These are phyloP conservation scores for Lates japonicus DNA, from an alignment of 2,797 vertebrate genomes.

Conservation along the genomic window DNA sequence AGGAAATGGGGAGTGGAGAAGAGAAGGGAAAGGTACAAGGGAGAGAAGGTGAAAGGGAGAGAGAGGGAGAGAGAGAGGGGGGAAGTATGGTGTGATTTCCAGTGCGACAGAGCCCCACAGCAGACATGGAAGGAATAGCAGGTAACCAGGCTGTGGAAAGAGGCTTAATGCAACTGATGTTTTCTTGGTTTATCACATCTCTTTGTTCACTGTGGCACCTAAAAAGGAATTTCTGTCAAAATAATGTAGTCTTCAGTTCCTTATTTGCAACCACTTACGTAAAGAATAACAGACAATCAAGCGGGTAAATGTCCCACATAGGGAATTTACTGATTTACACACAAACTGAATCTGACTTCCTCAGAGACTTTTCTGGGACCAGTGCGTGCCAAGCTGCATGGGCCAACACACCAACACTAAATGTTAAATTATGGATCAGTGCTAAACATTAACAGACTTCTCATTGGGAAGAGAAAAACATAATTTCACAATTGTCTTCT, in stretches of 20 bases:
- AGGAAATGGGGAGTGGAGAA: constrained; percentile 64
- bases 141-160: constrained; percentile 43
- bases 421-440: constrained; percentile 72
- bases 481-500: constrained; percentile 43
- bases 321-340: constrained; percentile 23
- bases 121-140: constrained; percentile 85
- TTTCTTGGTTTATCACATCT: constrained; percentile 42
- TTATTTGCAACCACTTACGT: constrained; percentile 21
- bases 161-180: constrained; percentile 21
- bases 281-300: constrained; percentile 26
- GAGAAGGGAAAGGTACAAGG: constrained; percentile 36
- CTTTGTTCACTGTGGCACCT: constrained; percentile 6
- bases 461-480: constrained; percentile 45
- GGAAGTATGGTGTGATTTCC: constrained; percentile 76
- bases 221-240: constrained; percentile 22
- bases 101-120: constrained; percentile 88
- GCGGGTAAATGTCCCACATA: constrained; percentile 18
- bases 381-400: neutral
- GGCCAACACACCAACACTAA: constrained; percentile 30
- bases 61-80: constrained; percentile 57
- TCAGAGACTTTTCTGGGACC: constrained; percentile 36
- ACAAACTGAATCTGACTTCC: constrained; percentile 18
- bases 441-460: constrained; percentile 54
- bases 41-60: constrained; percentile 40
- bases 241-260: constrained; percentile 1